phyloP scores from a whole-genome alignment of 2,797 vertebrate genomes.

The Cossypha niveicapilla region DNA sequence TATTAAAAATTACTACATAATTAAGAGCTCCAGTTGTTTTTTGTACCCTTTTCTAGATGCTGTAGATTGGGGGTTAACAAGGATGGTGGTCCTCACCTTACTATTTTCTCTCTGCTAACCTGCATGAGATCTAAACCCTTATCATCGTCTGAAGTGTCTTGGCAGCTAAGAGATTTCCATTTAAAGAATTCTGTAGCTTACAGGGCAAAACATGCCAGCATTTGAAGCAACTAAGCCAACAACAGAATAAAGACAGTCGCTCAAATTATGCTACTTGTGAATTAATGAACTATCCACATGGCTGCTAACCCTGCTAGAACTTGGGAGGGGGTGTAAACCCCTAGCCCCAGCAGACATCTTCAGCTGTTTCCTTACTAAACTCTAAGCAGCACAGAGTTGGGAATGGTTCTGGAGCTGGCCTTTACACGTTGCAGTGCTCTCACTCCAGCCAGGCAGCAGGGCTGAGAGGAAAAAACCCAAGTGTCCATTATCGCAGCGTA shows the following conservation, averaged over 20 bases:
- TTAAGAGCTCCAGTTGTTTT: background rate
- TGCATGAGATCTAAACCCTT: background rate
- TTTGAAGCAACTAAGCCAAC: background rate
- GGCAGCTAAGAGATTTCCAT: background rate
- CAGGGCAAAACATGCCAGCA: background rate
- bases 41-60: background rate
- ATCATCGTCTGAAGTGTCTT: accelerated
- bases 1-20: background rate
- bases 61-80: background rate
- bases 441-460: background rate
- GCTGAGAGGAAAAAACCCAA: background rate
- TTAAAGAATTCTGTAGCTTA: background rate
- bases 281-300: background rate
- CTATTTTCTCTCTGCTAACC: background rate
- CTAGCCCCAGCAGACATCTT: background rate
- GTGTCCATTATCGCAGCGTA: background rate
- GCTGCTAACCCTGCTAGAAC: background rate
- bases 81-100: background rate
- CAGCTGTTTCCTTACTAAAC: background rate
- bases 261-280: background rate
- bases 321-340: background rate
- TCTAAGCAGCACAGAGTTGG: background rate
- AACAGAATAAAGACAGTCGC: background rate
- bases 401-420: background rate
- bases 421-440: background rate